phyloP scores from a whole-genome alignment of 2,797 vertebrate genomes.

The Acanthopagrus latus region DNA sequence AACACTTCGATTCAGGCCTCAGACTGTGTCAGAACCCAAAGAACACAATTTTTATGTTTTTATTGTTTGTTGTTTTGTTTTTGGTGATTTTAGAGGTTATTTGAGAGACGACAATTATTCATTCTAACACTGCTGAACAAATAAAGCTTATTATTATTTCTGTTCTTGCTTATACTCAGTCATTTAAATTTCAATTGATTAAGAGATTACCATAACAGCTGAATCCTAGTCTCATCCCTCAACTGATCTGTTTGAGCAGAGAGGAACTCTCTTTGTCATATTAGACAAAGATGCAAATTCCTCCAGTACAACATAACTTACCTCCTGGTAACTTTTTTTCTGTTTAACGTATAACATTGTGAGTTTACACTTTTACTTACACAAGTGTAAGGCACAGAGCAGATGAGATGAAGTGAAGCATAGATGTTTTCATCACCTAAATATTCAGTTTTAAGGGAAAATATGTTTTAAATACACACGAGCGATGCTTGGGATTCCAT shows the following conservation, averaged over 20 bases:
- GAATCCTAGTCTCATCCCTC: background rate
- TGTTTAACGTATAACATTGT: background rate
- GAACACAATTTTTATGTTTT: background rate
- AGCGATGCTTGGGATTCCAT: too few species aligned
- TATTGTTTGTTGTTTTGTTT: background rate
- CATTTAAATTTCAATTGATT: background rate
- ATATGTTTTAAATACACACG: background rate
- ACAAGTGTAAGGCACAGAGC: background rate
- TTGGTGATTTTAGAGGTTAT: background rate
- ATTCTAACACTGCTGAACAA: background rate
- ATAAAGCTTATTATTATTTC: background rate
- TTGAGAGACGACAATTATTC: background rate
- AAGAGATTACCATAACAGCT: background rate
- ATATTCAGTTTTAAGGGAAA: background rate
- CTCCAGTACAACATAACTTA: background rate
- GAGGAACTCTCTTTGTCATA: background rate
- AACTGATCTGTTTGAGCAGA: background rate
- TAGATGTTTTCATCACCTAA: background rate
- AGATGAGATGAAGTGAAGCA: background rate
- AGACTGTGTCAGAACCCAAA: background rate
- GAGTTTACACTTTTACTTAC: background rate
- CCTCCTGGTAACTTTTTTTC: background rate
- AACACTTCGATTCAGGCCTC: background rate
- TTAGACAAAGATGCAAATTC: background rate
- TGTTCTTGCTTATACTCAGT: background rate